A percentile compares a stretch with the other conserved stretches of the same genome.
Conservation (phyloP, 2,113 vertebrate species). For the Pteruthius melanotis region DNA sequence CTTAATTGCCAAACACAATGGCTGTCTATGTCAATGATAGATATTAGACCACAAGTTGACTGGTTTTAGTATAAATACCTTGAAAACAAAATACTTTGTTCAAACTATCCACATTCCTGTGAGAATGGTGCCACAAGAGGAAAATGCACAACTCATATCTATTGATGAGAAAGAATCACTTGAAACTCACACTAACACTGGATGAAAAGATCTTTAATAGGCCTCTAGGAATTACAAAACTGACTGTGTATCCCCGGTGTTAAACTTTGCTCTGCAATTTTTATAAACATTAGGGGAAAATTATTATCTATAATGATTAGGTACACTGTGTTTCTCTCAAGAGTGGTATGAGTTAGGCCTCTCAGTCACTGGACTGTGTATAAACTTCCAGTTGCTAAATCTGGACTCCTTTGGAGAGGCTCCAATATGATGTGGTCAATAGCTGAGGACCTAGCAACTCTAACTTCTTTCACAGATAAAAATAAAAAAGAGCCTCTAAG, state of each 20-base stretch:
- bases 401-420: not conserved
- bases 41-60: not conserved
- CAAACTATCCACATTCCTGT: not conserved
- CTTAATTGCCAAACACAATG: not conserved
- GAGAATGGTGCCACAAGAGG: not conserved
- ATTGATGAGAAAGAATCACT: not conserved
- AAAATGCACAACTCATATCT: not conserved
- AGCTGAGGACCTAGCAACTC: not conserved
- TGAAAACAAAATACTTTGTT: accelerated
- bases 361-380: not conserved
- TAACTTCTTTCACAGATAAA: not conserved
- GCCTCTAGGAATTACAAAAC: not conserved
- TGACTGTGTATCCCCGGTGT: not conserved
- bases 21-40: not conserved
- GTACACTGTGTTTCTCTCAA: not conserved
- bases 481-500: not conserved
- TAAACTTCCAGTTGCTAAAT: not conserved
- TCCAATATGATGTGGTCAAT: not conserved
- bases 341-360: not conserved
- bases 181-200: not conserved
- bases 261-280: not conserved
- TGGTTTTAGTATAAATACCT: not conserved
- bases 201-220: not conserved
- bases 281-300: not conserved
- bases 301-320: not conserved